Conservation (phyloP, 2,888 invertebrate species). For the Aphidius colemani region DNA sequence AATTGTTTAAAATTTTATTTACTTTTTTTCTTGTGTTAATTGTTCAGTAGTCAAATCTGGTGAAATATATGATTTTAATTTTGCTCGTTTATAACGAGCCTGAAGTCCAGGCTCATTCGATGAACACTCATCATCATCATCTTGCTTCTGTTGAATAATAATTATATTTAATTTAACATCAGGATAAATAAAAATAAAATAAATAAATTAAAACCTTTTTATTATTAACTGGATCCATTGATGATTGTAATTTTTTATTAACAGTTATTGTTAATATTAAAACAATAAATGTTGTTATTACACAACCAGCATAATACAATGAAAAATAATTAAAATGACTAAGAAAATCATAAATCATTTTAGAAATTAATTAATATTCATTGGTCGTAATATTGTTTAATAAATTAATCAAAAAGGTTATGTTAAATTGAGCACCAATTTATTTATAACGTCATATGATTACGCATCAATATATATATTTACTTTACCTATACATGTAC, state of each 20-base stretch:
- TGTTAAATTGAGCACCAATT: constrained; percentile 6
- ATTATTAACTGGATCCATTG: no score
- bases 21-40: constrained; percentile 36
- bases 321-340: constrained; percentile 34
- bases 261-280: constrained; percentile 28
- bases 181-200: no score
- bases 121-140: constrained; percentile 21
- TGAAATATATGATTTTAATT: constrained; percentile 32
- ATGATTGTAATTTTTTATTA: constrained; percentile 4
- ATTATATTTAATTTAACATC: no score
- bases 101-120: constrained; percentile 32
- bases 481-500: not conserved
- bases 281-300: constrained; percentile 29
- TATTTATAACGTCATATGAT: no score
- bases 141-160: constrained; percentile 18
- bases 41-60: constrained; percentile 35
- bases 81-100: constrained; percentile 35
- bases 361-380: not conserved
- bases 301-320: constrained; percentile 33
- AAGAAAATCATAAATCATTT: constrained; percentile 34
- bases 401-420: constrained; percentile 22
- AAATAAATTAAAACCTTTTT: no score
- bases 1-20: not conserved
- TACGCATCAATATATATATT: not conserved
- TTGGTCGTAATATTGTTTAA: constrained; percentile 13